A percentile compares a stretch with the other conserved stretches of the same genome.
Evolutionary conservation across 2,113 vertebrate genomes (phyloP).

Genomic region (Ciconia maguari): DNA sequence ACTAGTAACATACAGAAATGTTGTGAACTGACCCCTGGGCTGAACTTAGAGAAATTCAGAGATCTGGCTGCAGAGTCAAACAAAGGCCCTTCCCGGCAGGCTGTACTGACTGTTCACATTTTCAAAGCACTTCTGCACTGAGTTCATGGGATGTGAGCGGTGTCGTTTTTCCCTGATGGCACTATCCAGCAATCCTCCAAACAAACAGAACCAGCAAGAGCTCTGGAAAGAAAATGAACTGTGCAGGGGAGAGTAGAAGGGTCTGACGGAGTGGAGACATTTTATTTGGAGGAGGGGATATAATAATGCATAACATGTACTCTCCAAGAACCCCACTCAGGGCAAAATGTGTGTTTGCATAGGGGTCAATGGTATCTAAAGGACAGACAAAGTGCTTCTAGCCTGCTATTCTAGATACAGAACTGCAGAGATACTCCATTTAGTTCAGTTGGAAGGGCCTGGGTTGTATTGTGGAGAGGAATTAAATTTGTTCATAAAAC

Average conservation of each 20-base stretch:
- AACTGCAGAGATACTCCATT: background rate
- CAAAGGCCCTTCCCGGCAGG: background rate
- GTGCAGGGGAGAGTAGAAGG: background rate
- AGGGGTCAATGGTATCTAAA: background rate
- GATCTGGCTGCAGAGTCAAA: background rate
- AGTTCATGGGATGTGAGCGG: background rate
- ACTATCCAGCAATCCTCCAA: background rate
- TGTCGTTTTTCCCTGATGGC: background rate
- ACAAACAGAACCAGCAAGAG: background rate
- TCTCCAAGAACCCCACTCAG: background rate
- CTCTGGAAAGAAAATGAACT: background rate
- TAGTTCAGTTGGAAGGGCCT: background rate
- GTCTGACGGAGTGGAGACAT: background rate
- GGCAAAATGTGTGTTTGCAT: background rate
- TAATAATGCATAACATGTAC: background rate
- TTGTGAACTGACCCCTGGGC: background rate
- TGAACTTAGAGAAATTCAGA: background rate
- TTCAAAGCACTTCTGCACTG: background rate
- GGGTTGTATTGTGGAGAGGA: background rate
- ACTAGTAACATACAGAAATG: too few species aligned
- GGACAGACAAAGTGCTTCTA: background rate
- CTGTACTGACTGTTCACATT: background rate
- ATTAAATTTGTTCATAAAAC: background rate
- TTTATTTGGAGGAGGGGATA: background rate
- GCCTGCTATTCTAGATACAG: background rate